A percentile compares a stretch with the other conserved stretches of the same genome.
Conservation (phyloP, 2,888 invertebrate species). For the Sisyra nigra region DNA sequence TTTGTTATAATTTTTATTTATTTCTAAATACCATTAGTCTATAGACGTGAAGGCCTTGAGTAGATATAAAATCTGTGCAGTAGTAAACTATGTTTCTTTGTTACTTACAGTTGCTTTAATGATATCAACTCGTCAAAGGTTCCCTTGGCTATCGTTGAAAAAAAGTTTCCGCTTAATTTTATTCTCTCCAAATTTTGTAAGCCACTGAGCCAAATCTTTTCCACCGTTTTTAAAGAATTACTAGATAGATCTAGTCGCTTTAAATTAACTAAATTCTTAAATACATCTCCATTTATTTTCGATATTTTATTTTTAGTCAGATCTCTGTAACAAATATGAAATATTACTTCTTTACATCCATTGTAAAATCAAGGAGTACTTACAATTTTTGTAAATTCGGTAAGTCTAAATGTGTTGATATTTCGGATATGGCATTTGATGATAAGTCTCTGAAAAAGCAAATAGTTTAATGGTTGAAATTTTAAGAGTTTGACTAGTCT, state of each 20-base stretch:
- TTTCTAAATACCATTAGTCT: too few species aligned
- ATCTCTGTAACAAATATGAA: conserved; percentile 42
- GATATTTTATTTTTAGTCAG: conserved; percentile 65
- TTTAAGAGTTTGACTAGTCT: conserved; percentile 22
- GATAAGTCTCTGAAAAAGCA: conserved; percentile 43
- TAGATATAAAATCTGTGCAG: too few species aligned
- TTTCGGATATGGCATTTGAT: conserved; percentile 41
- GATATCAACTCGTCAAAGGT: conserved; percentile 51
- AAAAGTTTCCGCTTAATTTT: conserved; percentile 54
- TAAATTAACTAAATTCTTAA: conserved; percentile 54
- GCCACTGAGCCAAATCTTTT: conserved; percentile 51
- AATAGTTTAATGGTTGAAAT: conserved; percentile 12
- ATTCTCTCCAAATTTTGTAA: conserved; percentile 49
- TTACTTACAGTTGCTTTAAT: conserved; percentile 58
- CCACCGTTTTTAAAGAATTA: conserved; percentile 53
- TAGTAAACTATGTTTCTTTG: background rate
- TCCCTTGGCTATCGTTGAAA: conserved; percentile 50
- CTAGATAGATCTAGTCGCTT: conserved; percentile 49
- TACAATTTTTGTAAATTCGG: conserved; percentile 54
- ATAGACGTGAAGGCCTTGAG: too few species aligned
- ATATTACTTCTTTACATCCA: too few species aligned
- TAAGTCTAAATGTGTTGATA: conserved; percentile 43
- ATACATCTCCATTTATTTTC: conserved; percentile 55
- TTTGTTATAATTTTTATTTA: too few species aligned
- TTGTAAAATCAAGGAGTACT: too few species aligned